Evolutionary conservation across 53 echinoderm and acorn worm genomes (phyloP), one percentile per base, ranked within the genome.

Genomic region (Henricia sp.): DNA sequence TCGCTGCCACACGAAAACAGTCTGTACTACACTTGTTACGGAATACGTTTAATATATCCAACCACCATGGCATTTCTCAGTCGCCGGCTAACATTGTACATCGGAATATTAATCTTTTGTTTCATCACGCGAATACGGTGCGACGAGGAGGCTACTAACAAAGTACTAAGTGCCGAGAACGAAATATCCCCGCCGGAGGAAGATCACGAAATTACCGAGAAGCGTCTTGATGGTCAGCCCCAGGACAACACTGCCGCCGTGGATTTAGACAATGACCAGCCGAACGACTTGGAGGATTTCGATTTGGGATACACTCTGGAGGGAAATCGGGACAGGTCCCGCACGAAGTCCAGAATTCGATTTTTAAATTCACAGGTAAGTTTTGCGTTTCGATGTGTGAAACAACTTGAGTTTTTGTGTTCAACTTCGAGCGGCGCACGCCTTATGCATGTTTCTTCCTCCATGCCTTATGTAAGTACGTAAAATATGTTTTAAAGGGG

Each of bases 251-350:
- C n/a, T n/a, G n/a, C n/a, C n/a, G n/a, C n/a, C n/a, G n/a, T n/a
- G 40, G 80, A 44, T 46, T 4, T 50, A 64, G 48, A 36, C 32
- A 21, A 11, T 0, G 62, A 62, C 21, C 80, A 28, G 63, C 34
- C 13, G 23, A 41, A 39, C 27, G 57, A 58, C 17, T 30, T 10
- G 63, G 6, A 23, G 4, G 80, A 64, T 34, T 64, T 64, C 12
- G 80, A 35, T 36, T 64, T 80, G 63, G 80, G 80, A 34, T 33
- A 80, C 50, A 44, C 80, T 16, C 65, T 80, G 28, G 63, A 80
- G 20, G 80, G 63, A 19, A 80, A 80, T 32, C 80, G 80, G 9
- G 80, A 80, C 63, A 42, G 80, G n/a, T 64, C 65, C 2, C 27
- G 80, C 30, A 34, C 65, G n/a, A 80, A 64, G 46, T 80, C 48